A percentile compares a stretch with the other conserved stretches of the same genome.
phyloP scores from a whole-genome alignment of 2,797 vertebrate genomes.

The Urocyon cinereoargenteus region DNA sequence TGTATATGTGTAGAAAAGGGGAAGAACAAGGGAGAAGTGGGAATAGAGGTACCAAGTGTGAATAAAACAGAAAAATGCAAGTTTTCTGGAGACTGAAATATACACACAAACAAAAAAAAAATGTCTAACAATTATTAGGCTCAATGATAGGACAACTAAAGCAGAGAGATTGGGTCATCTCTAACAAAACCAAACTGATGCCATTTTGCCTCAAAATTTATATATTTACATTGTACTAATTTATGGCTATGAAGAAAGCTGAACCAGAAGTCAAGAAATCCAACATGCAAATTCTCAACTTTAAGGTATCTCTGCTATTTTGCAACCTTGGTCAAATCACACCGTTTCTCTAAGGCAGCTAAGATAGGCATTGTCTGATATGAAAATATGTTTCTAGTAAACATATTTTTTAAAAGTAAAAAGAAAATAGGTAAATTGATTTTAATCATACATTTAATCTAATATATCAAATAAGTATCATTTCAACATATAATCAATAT shows the following conservation, averaged over 20 bases:
- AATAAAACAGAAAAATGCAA: constrained; percentile 21
- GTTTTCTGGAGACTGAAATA: constrained; percentile 1
- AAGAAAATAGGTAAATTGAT: neutral
- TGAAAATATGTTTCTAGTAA: neutral
- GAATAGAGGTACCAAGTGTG: neutral
- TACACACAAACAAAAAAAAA: neutral
- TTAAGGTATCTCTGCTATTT: neutral
- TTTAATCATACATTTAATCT: neutral
- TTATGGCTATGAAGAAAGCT: constrained; percentile 16
- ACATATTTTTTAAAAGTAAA: constrained; percentile 12
- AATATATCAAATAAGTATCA: constrained; percentile 5
- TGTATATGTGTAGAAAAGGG: neutral
- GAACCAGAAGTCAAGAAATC: neutral
- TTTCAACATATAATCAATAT: constrained; percentile 30
- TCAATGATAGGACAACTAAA: neutral
- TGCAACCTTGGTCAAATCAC: neutral
- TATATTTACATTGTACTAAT: neutral
- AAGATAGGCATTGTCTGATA: neutral
- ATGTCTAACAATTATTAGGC: neutral
- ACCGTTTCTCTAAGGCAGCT: neutral
- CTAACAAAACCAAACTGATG: neutral
- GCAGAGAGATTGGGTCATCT: neutral
- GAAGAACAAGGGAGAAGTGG: neutral
- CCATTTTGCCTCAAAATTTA: neutral
- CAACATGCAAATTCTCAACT: neutral